These are phyloP conservation scores for Pangasius mekongensis DNA, from an alignment of 2,797 vertebrate species.

Conservation along the genomic window DNA sequence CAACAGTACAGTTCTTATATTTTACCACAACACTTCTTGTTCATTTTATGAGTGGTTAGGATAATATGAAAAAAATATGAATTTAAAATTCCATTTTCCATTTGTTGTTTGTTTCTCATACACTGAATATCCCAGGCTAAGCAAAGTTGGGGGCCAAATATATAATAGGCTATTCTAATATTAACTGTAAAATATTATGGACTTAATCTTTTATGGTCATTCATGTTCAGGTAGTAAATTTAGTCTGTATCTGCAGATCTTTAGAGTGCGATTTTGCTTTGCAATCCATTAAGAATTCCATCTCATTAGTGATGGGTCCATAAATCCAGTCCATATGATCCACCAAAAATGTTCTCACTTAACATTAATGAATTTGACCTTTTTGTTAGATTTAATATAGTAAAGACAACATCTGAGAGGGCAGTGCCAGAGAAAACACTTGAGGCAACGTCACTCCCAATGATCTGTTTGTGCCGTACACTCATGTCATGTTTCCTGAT, in stretches of 20 bases:
- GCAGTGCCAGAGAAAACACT: not conserved
- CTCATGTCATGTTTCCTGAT: conserved; percentile 57
- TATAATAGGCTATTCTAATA: not conserved
- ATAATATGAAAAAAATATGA: not conserved
- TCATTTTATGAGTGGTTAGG: not conserved
- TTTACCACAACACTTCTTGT: not conserved
- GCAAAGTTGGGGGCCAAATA: not conserved
- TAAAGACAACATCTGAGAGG: conserved; percentile 2
- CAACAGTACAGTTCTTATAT: not conserved
- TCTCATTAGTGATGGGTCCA: not conserved
- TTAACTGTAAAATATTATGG: not conserved
- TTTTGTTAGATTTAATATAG: not conserved
- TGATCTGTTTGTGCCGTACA: not conserved
- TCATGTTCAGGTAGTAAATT: not conserved
- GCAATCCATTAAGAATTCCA: not conserved
- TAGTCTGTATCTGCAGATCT: not conserved
- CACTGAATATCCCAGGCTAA: too few relatives aligned
- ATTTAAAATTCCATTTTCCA: not conserved
- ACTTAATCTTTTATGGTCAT: not conserved
- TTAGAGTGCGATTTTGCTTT: not conserved
- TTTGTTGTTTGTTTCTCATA: not conserved
- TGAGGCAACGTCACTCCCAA: not conserved
- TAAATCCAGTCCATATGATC: not conserved
- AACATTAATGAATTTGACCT: not conserved
- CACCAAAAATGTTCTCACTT: not conserved